Evolutionary conservation across 2,888 invertebrate species (phyloP).

Genomic region (Yponomeuta evonymella): DNA sequence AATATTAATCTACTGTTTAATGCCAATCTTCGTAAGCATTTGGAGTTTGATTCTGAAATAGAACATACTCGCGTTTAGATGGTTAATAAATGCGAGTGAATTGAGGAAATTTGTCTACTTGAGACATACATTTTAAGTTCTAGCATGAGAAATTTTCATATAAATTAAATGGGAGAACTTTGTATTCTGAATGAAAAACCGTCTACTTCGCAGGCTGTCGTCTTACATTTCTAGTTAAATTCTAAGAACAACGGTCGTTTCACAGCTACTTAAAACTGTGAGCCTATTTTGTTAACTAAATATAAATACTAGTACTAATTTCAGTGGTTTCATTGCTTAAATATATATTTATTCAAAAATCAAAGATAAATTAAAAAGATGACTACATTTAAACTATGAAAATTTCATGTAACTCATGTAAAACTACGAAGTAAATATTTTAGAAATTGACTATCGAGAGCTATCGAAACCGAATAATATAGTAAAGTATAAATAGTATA

Average conservation of each 20-base stretch:
- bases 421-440: too few relatives aligned
- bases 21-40: too few relatives aligned
- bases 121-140: slow-evolving; percentile 28
- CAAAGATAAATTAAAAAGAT: too few relatives aligned
- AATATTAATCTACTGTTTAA: too few relatives aligned
- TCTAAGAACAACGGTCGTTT: neutral
- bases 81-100: slow-evolving; percentile 12
- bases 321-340: too few relatives aligned
- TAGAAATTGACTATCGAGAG: too few relatives aligned
- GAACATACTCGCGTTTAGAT: neutral
- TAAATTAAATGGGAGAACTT: slow-evolving; percentile 53
- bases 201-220: slow-evolving; percentile 5
- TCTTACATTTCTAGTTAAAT: slow-evolving; percentile 9
- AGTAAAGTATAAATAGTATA: too few relatives aligned
- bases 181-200: slow-evolving; percentile 21
- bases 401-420: too few relatives aligned
- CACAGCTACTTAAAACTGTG: neutral
- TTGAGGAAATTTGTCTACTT: slow-evolving; percentile 18
- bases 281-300: neutral
- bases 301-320: neutral
- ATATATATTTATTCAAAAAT: too few relatives aligned
- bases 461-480: too few relatives aligned
- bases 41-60: too few relatives aligned
- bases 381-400: too few relatives aligned
- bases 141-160: slow-evolving; percentile 55